Evolutionary conservation across 1,140 invertebrate genomes (phyloP), one percentile per base, ranked within the genome.

Genomic region (Heliconius nattereri): DNA sequence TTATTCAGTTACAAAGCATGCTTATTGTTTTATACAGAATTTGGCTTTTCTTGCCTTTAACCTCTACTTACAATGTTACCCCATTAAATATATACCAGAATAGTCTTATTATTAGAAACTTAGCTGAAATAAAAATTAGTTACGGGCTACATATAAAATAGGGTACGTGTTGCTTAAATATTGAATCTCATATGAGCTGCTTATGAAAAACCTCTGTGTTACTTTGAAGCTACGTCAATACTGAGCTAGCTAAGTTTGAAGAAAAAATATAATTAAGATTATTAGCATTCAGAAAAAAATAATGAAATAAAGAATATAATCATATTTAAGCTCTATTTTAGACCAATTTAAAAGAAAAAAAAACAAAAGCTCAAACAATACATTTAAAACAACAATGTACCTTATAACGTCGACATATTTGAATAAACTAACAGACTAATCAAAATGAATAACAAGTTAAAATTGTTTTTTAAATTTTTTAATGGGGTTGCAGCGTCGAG

Each of bases 401-500:
- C 60, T 66, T 66, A 66, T 66, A 29, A 66, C 5, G 29, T 13
- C 23, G 23, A 54, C n/a, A 81, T 75, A 73, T 78, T 75, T 29
- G 45, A 74, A n/a, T 57, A 23, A 77, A 89, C 85, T 91, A 91
- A 91, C 86, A 79, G 83, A 90, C 89, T 92, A 91, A 92, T 80
- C 32, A n/a, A 73, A 77, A 75, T 77, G 45, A 72, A 76, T 79
- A 77, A 78, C 72, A 70, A 83, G 72, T 70, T 86, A 90, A 86
- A 87, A 90, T 81, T 92, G 87, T 94, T 84, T 91, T 86, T 87
- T 88, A 89, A 89, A 87, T 89, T 87, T 92, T 93, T 94, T 93
- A 84, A 92, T 91, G 90, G 92, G 92, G 88, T 95, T 95, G 86
- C 93, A 95, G 94, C 94, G 90, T 94, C 94, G 89, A 94, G 94